Evolutionary conservation across 2,113 vertebrate genomes (phyloP).

Genomic region (Pungitius pungitius): DNA sequence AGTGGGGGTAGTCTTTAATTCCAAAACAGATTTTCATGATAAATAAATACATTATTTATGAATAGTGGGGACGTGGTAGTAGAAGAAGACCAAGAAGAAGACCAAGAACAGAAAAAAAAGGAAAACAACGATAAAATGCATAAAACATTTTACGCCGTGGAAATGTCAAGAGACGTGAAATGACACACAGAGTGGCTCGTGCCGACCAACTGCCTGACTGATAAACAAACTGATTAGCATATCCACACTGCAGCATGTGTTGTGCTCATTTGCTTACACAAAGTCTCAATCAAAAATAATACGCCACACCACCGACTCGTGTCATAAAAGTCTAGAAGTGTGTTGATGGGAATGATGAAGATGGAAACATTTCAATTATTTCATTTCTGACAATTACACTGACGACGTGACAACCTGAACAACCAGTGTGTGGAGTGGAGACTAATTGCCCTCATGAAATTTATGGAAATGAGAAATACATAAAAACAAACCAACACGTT

Average conservation of each 20-base stretch:
- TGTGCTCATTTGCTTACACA: slow-evolving; percentile 80
- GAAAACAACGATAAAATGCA: slow-evolving; percentile 81
- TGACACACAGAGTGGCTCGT: slow-evolving; percentile 74
- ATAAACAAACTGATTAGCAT: slow-evolving; percentile 78
- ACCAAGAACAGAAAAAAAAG: slow-evolving; percentile 61
- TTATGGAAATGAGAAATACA: slow-evolving; percentile 71
- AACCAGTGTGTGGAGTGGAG: slow-evolving; percentile 42
- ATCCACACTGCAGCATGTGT: slow-evolving; percentile 76
- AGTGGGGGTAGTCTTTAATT: slow-evolving; percentile 84
- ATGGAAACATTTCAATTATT: slow-evolving; percentile 78
- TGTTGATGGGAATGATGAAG: slow-evolving; percentile 75
- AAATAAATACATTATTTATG: slow-evolving; percentile 88
- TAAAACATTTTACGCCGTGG: slow-evolving; percentile 79
- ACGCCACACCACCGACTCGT: slow-evolving; percentile 51
- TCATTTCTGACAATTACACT: slow-evolving; percentile 76
- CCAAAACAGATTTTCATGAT: slow-evolving; percentile 86
- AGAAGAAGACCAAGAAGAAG: slow-evolving; percentile 65
- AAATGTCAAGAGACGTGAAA: slow-evolving; percentile 82
- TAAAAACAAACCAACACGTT: slow-evolving; percentile 67
- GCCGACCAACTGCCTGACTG: slow-evolving; percentile 70
- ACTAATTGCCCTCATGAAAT: slow-evolving; percentile 74
- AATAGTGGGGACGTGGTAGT: slow-evolving; percentile 68
- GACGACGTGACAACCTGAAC: slow-evolving; percentile 65
- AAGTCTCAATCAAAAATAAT: slow-evolving; percentile 80
- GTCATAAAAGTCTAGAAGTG: slow-evolving; percentile 73